Conservation (phyloP, 2,888 invertebrate species). For the Eupsilia transversa region DNA sequence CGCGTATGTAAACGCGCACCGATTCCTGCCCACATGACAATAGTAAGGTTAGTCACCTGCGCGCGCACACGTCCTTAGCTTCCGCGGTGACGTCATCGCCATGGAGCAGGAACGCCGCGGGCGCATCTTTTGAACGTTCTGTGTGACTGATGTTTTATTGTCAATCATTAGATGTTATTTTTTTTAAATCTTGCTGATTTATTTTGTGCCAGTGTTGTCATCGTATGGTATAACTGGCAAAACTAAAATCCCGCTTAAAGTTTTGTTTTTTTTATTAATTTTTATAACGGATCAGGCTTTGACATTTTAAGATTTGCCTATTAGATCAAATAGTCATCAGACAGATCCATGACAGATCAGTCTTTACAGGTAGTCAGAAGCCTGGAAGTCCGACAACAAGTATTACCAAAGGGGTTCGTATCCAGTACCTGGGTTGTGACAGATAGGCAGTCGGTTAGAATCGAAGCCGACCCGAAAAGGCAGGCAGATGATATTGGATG, state of each 20-base stretch:
- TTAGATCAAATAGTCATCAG: not conserved
- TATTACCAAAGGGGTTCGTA: too few relatives aligned
- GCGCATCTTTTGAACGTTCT: slow-evolving; percentile 62
- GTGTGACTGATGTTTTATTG: slow-evolving; percentile 46
- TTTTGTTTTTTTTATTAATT: not conserved
- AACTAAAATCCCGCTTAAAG: not conserved
- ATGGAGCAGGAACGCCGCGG: slow-evolving; percentile 61
- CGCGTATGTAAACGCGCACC: slow-evolving; percentile 53
- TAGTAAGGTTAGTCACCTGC: slow-evolving; percentile 81
- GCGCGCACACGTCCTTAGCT: slow-evolving; percentile 82
- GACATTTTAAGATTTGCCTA: not conserved
- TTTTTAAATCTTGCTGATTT: slow-evolving; percentile 8
- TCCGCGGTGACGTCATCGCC: slow-evolving; percentile 85
- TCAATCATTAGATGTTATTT: slow-evolving; percentile 38
- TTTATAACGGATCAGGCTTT: not conserved
- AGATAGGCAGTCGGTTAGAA: too few relatives aligned
- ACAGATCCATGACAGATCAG: not conserved
- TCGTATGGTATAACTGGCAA: not conserved
- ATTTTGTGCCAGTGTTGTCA: slow-evolving; percentile 17
- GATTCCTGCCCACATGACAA: slow-evolving; percentile 74
- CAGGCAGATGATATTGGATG: not conserved
- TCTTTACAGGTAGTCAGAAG: not conserved
- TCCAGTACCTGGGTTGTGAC: not conserved
- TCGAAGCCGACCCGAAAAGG: too few relatives aligned
- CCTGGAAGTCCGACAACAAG: too few relatives aligned